Base-by-base conservation (phyloP, 2,888 invertebrate species). In the Dendrolimus houi region DNA sequence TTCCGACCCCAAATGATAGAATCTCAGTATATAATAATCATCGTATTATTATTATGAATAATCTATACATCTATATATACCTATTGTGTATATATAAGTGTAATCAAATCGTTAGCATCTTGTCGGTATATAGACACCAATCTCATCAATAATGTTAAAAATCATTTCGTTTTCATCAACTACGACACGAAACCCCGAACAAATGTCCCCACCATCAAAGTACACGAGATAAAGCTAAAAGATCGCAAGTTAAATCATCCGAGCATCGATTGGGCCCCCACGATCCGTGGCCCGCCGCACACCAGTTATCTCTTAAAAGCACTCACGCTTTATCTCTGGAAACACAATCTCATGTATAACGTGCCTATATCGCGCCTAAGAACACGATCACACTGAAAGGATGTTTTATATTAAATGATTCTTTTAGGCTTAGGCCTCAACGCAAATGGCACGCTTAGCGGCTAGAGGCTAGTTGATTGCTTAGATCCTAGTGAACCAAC, bases 311-410 rank as follows among this genome's bases (percentile, higher is more conserved):
- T 47, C 47, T 47, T 53, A 62, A 68, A 68, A 68, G 68, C 68
- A 68, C 68, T 68, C 60, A 52, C 61, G 42, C 52, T 58, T 47
- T 68, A 68, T 68, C 68, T 59, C 58, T 42, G 56, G 58, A 59
- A 62, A 64, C 63, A 62, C 63, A 57, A 64, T 63, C 66, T 66
- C 59, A 56, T 63, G 63, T 63, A 62, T 56, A 59, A 55, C 58
- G 59, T 60, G 57, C 60, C 56, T 60, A 60, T 53, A 47, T 60
- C 47, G 47, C 47, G 47, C 12, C 29, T 47, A 12, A 47, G 47
- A 47, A 47, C 47, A 47, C 47, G 47, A 47, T 47, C 47, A 47
- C 47, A 47, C 3, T 47, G 10, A 47, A 47, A 47, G 47, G 47
- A 12, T 47, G 47, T 47, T 47, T 29, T 47, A 47, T 1, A 47